Evolutionary conservation across 2,113 vertebrate genomes (phyloP).

Genomic region (Epinephelus cyanopodus): DNA sequence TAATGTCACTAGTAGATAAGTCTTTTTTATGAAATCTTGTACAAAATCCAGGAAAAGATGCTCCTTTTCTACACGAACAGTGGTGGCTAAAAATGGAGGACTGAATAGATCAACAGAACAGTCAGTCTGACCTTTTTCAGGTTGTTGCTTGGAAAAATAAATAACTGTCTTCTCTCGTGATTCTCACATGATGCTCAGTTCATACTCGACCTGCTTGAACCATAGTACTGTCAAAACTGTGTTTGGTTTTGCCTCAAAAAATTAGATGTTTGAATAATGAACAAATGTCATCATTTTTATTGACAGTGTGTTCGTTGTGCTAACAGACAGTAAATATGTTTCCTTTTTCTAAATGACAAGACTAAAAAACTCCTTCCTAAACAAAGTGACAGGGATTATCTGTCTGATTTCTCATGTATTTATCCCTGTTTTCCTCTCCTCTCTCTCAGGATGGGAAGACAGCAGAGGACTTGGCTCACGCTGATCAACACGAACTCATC

Average conservation of each 20-base stretch:
- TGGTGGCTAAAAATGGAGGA: background rate
- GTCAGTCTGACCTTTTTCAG: background rate
- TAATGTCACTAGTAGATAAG: too few species aligned
- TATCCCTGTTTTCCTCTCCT: background rate
- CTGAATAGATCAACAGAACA: background rate
- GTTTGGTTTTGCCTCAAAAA: background rate
- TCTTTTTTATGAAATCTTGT: too few species aligned
- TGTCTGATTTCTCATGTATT: slow-evolving; percentile 2
- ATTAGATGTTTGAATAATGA: background rate
- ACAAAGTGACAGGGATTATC: background rate
- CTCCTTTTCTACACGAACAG: background rate
- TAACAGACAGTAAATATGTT: background rate
- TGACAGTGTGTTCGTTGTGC: background rate
- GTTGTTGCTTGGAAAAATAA: background rate
- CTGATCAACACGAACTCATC: slow-evolving; percentile 90
- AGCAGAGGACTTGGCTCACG: slow-evolving; percentile 91
- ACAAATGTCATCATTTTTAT: background rate
- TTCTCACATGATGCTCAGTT: background rate
- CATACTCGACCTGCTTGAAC: background rate
- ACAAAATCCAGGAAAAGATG: background rate
- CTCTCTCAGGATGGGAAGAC: slow-evolving; percentile 92
- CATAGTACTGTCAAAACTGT: background rate
- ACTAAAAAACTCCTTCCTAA: background rate
- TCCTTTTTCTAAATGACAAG: too few species aligned
- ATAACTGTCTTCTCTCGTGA: background rate